These are phyloP conservation scores for Pseudomyrmex sp. DNA, from an alignment of 1,140 invertebrate genomes.

Conservation along the genomic window DNA sequence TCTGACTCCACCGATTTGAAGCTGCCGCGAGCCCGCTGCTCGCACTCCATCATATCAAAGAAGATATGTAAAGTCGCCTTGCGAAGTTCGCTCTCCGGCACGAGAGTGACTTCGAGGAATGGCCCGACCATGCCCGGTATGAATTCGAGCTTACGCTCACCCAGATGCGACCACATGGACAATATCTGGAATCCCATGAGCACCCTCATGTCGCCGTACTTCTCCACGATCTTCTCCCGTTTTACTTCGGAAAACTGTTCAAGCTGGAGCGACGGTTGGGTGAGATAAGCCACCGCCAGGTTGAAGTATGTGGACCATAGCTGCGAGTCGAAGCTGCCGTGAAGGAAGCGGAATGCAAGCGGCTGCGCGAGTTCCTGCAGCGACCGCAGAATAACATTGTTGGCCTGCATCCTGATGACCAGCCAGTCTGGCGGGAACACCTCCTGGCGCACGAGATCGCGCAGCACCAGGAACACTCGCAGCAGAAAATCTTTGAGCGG, in stretches of 20 bases:
- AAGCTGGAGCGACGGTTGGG: slow-evolving; percentile 94
- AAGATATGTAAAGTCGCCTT: slow-evolving; percentile 97
- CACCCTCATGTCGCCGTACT: slow-evolving; percentile 96
- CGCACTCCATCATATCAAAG: slow-evolving; percentile 98
- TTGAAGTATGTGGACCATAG: slow-evolving; percentile 97
- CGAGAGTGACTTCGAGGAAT: slow-evolving; percentile 96
- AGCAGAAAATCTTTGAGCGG: slow-evolving; percentile 96
- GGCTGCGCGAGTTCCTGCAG: slow-evolving; percentile 95
- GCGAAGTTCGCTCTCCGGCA: slow-evolving; percentile 94
- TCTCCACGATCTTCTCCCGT: slow-evolving; percentile 91
- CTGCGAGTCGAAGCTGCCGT: slow-evolving; percentile 87
- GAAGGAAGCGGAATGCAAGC: slow-evolving; percentile 93
- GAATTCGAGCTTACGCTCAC: slow-evolving; percentile 93
- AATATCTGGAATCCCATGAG: slow-evolving; percentile 97
- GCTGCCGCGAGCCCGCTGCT: slow-evolving; percentile 92
- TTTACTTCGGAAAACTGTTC: slow-evolving; percentile 94
- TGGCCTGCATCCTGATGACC: slow-evolving; percentile 95
- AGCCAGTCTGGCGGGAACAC: slow-evolving; percentile 97
- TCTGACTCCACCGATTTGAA: slow-evolving; percentile 96
- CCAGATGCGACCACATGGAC: slow-evolving; percentile 96
- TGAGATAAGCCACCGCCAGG: slow-evolving; percentile 94
- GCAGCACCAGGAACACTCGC: slow-evolving; percentile 94
- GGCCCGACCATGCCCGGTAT: slow-evolving; percentile 97
- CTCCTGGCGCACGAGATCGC: slow-evolving; percentile 92
- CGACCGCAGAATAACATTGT: slow-evolving; percentile 94